Percentiles rank a stretch among this genome's conserved stretches.
Evolutionary conservation across 2,888 invertebrate species (phyloP).

Genomic region (Agrilus cyanescens): DNA sequence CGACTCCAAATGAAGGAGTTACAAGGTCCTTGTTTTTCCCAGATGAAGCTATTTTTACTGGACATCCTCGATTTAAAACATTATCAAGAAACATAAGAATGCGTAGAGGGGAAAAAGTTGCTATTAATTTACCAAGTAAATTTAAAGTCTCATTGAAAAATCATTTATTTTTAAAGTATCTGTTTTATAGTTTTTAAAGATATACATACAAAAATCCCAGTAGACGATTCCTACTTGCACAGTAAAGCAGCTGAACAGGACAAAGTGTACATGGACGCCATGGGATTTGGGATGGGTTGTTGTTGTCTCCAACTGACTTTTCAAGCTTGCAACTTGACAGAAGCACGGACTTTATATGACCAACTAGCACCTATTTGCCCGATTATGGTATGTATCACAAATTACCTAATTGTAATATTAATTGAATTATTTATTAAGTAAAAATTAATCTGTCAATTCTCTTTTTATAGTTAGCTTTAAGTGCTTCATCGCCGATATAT

Average conservation of each 20-base stretch:
- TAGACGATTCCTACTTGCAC: slow-evolving; percentile 58
- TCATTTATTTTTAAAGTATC: background rate
- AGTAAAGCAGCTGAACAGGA: slow-evolving; percentile 67
- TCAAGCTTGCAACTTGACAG: slow-evolving; percentile 91
- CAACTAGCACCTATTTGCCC: slow-evolving; percentile 95
- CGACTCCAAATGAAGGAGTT: slow-evolving; percentile 59
- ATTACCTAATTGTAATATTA: too few relatives aligned
- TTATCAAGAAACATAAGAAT: slow-evolving; percentile 86
- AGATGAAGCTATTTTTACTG: slow-evolving; percentile 84
- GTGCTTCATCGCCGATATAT: slow-evolving; percentile 92
- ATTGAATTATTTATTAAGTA: too few relatives aligned
- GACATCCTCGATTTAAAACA: slow-evolving; percentile 93
- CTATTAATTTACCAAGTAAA: slow-evolving; percentile 90
- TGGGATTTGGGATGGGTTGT: slow-evolving; percentile 99
- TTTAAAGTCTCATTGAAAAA: slow-evolving; percentile 5
- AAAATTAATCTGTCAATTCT: background rate
- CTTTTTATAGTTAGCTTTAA: slow-evolving; percentile 69
- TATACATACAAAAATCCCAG: slow-evolving; percentile 71
- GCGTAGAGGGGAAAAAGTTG: slow-evolving; percentile 87
- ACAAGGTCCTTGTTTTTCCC: slow-evolving; percentile 86
- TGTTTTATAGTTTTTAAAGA: slow-evolving; percentile 69
- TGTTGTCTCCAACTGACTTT: slow-evolving; percentile 94
- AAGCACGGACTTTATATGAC: slow-evolving; percentile 92
- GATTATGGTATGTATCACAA: slow-evolving; percentile 60
- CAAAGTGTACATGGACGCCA: slow-evolving; percentile 96